phyloP scores from a whole-genome alignment of 2,113 vertebrate genomes.

The Centrocercus urophasianus region DNA sequence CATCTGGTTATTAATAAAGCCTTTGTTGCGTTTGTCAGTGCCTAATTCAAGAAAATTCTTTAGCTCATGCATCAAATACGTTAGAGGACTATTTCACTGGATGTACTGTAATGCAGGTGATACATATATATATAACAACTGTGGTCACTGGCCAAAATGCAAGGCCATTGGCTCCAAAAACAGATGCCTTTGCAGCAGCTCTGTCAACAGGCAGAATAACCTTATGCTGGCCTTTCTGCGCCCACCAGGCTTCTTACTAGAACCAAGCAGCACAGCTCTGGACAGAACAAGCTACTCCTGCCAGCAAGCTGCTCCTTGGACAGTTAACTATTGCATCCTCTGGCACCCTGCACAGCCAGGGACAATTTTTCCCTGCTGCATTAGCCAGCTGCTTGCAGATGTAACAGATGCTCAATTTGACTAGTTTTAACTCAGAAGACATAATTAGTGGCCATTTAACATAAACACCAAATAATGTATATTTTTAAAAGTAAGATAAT shows the following conservation, averaged over 20 bases:
- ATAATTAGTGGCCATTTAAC: conserved; percentile 21
- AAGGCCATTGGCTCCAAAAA: neutral
- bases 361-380: neutral
- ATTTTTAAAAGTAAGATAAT: neutral
- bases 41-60: neutral
- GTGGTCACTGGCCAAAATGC: neutral
- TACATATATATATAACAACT: neutral
- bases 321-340: neutral
- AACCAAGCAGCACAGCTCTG: neutral
- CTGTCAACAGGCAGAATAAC: neutral
- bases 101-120: neutral
- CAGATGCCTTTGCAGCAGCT: neutral
- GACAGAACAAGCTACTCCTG: neutral
- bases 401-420: conserved; percentile 34
- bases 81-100: neutral
- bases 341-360: neutral
- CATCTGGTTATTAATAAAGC: neutral
- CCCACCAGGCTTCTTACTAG: neutral
- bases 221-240: neutral
- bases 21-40: neutral
- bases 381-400: conserved; percentile 41
- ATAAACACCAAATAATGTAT: conserved; percentile 4
- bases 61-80: neutral
- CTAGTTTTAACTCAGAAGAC: conserved; percentile 43
- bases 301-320: neutral